A percentile compares a stretch with the other conserved stretches of the same genome.
Evolutionary conservation across 2,888 invertebrate genomes (phyloP).

Genomic region (Hesperia comma): DNA sequence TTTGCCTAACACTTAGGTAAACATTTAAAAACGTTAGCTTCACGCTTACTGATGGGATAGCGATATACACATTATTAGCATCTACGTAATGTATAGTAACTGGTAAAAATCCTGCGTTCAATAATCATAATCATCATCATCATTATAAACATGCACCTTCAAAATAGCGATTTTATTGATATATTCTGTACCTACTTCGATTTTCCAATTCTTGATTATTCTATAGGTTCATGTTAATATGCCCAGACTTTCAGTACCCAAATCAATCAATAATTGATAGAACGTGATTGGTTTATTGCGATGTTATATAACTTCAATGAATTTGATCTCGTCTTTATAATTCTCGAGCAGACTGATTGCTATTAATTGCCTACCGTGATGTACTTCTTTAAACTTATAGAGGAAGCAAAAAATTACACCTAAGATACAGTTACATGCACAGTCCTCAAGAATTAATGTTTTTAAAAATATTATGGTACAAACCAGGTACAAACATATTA

Average conservation of each 20-base stretch:
- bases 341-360: constrained; percentile 67
- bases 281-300: constrained; percentile 1
- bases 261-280: constrained; percentile 7
- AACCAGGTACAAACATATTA: no score
- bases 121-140: no score
- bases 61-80: constrained; percentile 4
- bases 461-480: no score
- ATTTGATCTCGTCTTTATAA: constrained; percentile 53
- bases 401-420: no score
- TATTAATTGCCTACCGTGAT: background rate
- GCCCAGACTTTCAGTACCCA: background rate
- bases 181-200: no score
- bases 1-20: constrained; percentile 1
- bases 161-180: no score
- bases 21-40: background rate
- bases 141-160: no score
- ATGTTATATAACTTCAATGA: constrained; percentile 19
- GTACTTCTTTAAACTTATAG: no score
- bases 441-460: no score
- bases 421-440: no score
- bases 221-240: background rate
- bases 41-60: constrained; percentile 12
- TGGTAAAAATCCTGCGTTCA: no score
- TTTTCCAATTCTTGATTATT: no score
- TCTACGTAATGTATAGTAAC: background rate